Evolutionary conservation across 2,797 vertebrate species (phyloP).

Genomic region (Peromyscus attwateri): DNA sequence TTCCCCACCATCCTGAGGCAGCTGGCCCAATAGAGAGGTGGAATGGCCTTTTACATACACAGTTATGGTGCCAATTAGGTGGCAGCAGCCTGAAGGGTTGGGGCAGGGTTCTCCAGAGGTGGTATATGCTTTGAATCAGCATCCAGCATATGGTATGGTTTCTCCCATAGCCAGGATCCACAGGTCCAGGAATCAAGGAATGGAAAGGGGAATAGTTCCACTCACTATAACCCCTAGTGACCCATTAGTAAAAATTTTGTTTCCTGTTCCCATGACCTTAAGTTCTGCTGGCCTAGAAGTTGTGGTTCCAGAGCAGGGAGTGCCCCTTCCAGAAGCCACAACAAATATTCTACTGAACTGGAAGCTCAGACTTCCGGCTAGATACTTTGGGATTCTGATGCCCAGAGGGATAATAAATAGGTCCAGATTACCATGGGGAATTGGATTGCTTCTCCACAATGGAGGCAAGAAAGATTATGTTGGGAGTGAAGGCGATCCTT

Average conservation of each 20-base stretch:
- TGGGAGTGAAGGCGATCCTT: not conserved
- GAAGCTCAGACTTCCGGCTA: not conserved
- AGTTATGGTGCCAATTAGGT: not conserved
- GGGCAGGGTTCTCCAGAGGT: not conserved
- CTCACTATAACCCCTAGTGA: not conserved
- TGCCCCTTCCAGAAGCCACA: not conserved
- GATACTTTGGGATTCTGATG: not conserved
- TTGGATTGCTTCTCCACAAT: not conserved
- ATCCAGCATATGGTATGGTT: not conserved
- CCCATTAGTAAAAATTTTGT: not conserved
- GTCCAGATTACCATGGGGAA: not conserved
- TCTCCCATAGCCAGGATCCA: not conserved
- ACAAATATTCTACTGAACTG: not conserved
- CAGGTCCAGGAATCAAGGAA: not conserved
- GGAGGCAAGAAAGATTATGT: not conserved
- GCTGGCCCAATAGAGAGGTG: not conserved
- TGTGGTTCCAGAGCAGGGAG: not conserved
- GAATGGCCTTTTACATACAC: too few relatives aligned
- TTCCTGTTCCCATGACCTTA: not conserved
- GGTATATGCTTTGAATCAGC: not conserved
- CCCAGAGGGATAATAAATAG: not conserved
- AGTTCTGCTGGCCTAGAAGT: not conserved
- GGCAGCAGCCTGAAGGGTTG: not conserved
- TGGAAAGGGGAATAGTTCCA: not conserved
- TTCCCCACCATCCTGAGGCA: not conserved